Conservation (phyloP, 2,797 vertebrate genomes). For the Myotis findleyi region DNA sequence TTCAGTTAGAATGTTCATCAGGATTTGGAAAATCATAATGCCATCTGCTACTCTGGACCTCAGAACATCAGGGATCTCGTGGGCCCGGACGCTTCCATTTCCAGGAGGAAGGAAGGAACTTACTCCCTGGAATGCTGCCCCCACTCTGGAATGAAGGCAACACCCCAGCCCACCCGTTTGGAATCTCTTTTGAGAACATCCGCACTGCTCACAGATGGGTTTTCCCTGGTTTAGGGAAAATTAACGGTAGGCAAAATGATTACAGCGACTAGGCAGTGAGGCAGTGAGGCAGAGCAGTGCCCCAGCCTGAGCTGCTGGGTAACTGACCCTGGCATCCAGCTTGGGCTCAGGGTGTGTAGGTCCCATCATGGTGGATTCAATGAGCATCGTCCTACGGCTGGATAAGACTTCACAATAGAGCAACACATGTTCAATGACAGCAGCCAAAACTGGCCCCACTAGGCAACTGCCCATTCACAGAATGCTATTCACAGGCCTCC, state of each 20-base stretch:
- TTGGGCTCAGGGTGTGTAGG: conserved; percentile 75
- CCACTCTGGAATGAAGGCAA: conserved; percentile 68
- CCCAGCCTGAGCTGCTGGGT: conserved; percentile 70
- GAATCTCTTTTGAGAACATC: conserved; percentile 72
- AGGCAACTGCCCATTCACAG: conserved; percentile 77
- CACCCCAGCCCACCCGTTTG: conserved; percentile 50
- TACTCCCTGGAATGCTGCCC: conserved; percentile 65
- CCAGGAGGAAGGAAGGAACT: conserved; percentile 79
- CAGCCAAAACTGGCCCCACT: conserved; percentile 81
- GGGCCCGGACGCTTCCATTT: conserved; percentile 75
- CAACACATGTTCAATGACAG: conserved; percentile 83
- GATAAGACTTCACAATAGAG: conserved; percentile 74
- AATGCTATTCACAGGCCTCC: conserved; percentile 67
- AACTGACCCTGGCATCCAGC: conserved; percentile 61
- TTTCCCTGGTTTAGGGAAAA: conserved; percentile 76
- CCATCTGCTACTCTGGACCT: conserved; percentile 70
- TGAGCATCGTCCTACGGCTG: conserved; percentile 78
- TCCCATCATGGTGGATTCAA: conserved; percentile 78
- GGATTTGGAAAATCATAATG: conserved; percentile 81
- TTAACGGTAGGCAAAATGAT: conserved; percentile 62
- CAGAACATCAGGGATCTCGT: conserved; percentile 67
- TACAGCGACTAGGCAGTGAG: conserved; percentile 55
- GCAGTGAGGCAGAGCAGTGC: conserved; percentile 65
- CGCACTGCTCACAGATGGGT: background rate
- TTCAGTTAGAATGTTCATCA: conserved; percentile 79